Evolutionary conservation across 1,140 invertebrate genomes (phyloP).

Genomic region (Schlechtendalia chinensis): DNA sequence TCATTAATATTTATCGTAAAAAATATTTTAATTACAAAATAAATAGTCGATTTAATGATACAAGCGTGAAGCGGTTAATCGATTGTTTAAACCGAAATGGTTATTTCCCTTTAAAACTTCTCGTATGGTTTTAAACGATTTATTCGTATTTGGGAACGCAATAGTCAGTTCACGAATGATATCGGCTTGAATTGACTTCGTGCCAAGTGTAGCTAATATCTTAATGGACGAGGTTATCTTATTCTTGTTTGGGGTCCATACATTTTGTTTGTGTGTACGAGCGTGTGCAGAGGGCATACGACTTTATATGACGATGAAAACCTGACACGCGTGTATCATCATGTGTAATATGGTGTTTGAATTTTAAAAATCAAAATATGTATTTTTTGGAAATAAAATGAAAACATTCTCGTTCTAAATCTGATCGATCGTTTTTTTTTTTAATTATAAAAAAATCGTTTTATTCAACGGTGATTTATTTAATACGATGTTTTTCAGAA

Average conservation of each 20-base stretch:
- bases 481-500: too few species aligned
- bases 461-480: too few species aligned
- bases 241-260: not conserved
- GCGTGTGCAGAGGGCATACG: too few species aligned
- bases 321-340: not conserved
- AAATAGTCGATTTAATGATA: not conserved
- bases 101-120: not conserved
- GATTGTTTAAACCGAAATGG: not conserved
- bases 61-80: not conserved
- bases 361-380: not conserved
- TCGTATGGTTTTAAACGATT: not conserved
- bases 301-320: not conserved
- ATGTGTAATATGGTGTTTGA: not conserved
- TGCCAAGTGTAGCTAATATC: not conserved
- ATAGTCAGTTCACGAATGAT: not conserved
- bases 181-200: not conserved
- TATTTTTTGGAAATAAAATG: not conserved
- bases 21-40: too few species aligned
- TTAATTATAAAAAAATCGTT: too few species aligned
- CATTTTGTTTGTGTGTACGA: not conserved
- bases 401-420: too few species aligned
- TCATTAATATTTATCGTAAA: too few species aligned
- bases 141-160: not conserved
- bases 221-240: slow-evolving; percentile 12
- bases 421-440: too few species aligned